Evolutionary conservation across 2,113 vertebrate species (phyloP).

Genomic region (Carettochelys insculpta): DNA sequence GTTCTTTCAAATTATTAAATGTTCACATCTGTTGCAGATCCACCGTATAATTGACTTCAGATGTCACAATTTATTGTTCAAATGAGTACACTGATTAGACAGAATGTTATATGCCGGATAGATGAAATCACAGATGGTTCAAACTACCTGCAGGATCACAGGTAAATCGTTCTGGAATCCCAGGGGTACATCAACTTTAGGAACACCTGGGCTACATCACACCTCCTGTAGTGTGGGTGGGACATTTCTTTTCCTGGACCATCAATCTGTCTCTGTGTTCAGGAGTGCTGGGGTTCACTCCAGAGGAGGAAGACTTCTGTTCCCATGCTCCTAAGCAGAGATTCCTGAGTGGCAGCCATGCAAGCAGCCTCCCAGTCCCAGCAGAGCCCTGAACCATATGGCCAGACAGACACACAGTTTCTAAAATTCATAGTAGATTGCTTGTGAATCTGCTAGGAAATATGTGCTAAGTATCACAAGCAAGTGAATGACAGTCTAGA

Average conservation of each 20-base stretch:
- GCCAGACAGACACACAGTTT: too few relatives aligned
- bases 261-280: background rate
- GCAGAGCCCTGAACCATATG: background rate
- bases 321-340: background rate
- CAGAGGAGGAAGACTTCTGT: background rate
- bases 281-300: background rate
- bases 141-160: background rate
- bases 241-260: background rate
- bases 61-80: background rate
- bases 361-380: background rate
- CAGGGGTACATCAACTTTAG: background rate
- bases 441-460: constrained; percentile 38
- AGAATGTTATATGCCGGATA: background rate
- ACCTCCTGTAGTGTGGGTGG: background rate
- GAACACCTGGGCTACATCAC: background rate
- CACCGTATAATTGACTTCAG: background rate
- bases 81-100: background rate
- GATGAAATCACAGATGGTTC: background rate
- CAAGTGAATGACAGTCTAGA: constrained; percentile 28
- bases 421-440: too few relatives aligned
- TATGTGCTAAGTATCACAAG: background rate
- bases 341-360: background rate
- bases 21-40: background rate
- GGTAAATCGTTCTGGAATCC: background rate
- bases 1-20: background rate